phyloP scores from a whole-genome alignment of 1,140 invertebrate genomes.

The Ceratina australensis region DNA sequence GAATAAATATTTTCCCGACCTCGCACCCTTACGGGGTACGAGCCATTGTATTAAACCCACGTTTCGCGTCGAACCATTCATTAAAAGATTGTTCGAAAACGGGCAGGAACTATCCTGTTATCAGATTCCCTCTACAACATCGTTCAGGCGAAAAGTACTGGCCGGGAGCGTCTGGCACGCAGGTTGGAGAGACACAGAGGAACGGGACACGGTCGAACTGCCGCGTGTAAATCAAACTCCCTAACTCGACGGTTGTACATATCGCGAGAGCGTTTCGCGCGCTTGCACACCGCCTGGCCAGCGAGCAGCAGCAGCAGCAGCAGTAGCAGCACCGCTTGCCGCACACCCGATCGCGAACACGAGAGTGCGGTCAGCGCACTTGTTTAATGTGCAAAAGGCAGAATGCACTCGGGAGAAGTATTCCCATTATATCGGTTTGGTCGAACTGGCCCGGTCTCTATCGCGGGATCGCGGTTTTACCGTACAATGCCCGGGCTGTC shows the following conservation, averaged over 20 bases:
- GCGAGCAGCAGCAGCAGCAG: no score
- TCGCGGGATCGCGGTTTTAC: slow-evolving; percentile 59
- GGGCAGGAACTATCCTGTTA: no score
- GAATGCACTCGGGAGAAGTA: slow-evolving; percentile 61
- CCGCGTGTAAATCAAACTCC: slow-evolving; percentile 59
- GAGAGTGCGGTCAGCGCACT: slow-evolving; percentile 51
- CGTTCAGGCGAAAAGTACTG: slow-evolving; percentile 6
- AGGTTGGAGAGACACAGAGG: slow-evolving; percentile 55
- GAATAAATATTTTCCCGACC: no score
- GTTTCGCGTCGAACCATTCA: no score
- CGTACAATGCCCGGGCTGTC: slow-evolving; percentile 45
- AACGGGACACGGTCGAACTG: slow-evolving; percentile 42
- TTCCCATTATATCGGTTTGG: slow-evolving; percentile 67
- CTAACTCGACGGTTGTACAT: slow-evolving; percentile 47
- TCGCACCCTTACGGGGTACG: no score
- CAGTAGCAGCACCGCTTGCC: no score
- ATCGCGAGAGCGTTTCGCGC: slow-evolving; percentile 20
- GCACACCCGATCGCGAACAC: slow-evolving; percentile 34
- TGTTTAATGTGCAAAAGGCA: slow-evolving; percentile 64
- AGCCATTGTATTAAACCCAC: no score
- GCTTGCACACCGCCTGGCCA: slow-evolving; percentile 2
- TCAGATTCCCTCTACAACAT: not conserved
- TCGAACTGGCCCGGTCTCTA: slow-evolving; percentile 47
- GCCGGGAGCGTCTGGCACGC: not conserved
- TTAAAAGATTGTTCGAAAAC: no score